These are phyloP conservation scores for Sisyra terminalis DNA, from an alignment of 2,888 invertebrate genomes.

Conservation along the genomic window DNA sequence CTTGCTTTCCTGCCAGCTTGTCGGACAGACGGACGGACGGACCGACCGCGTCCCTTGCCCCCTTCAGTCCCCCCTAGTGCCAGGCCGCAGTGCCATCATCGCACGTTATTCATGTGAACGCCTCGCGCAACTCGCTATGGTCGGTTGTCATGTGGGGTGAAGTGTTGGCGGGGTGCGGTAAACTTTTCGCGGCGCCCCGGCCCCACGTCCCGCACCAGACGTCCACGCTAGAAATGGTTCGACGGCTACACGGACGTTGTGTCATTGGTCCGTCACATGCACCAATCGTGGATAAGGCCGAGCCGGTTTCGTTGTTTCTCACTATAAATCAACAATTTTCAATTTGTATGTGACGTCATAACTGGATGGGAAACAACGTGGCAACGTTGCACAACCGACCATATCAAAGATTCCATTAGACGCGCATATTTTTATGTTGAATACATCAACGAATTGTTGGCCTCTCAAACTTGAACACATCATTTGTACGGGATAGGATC, in stretches of 20 bases:
- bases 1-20: no score
- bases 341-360: conserved; percentile 22
- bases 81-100: no score
- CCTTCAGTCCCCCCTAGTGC: no score
- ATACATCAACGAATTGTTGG: no score
- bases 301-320: conserved; percentile 26
- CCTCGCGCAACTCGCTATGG: background rate
- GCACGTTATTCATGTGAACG: no score
- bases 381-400: conserved; percentile 7
- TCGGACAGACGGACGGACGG: no score
- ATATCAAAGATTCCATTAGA: background rate
- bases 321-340: conserved; percentile 28
- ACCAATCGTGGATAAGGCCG: conserved; percentile 17
- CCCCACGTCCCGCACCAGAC: no score
- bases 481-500: no score
- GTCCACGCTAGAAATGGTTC: conserved; percentile 6
- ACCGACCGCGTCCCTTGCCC: no score
- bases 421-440: background rate
- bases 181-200: background rate
- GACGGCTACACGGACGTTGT: conserved; percentile 10
- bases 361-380: conserved; percentile 3
- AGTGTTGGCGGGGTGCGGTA: background rate
- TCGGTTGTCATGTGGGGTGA: background rate
- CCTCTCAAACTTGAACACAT: no score
- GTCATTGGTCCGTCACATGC: conserved; percentile 14